These are phyloP conservation scores for Actinia tenebrosa DNA, from an alignment of 64 coral and sea anemone species.

Conservation along the genomic window DNA sequence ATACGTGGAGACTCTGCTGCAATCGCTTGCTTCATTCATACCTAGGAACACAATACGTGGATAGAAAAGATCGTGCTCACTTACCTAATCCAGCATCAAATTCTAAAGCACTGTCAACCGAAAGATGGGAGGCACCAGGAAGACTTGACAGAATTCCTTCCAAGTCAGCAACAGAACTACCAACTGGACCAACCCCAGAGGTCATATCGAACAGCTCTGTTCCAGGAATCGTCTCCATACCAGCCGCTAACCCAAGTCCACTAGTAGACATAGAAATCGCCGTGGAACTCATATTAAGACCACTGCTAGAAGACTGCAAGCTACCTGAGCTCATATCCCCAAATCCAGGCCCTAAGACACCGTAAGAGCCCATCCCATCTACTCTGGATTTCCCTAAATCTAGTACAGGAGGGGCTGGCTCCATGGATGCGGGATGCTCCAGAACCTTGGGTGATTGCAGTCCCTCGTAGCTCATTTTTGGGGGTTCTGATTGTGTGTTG, in stretches of 20 bases:
- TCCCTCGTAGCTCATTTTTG: background rate
- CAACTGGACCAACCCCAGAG: conserved; percentile 18
- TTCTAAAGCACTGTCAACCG: conserved; percentile 57
- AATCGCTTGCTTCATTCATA: no score
- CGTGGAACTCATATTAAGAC: background rate
- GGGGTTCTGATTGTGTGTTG: background rate
- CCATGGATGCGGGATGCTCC: background rate
- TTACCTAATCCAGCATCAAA: conserved; percentile 82
- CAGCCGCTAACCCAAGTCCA: conserved; percentile 21
- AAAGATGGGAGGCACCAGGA: conserved; percentile 75
- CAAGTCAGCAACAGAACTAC: conserved; percentile 47
- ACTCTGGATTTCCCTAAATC: background rate
- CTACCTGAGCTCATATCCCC: background rate
- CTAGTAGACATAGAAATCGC: conserved; percentile 35
- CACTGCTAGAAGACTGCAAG: background rate
- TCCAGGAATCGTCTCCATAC: conserved; percentile 34
- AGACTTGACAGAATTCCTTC: conserved; percentile 86
- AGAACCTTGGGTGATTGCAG: background rate
- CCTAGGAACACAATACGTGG: no score
- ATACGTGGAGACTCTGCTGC: no score
- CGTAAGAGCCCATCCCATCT: background rate
- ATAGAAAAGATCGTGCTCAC: background rate
- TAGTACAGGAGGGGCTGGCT: background rate
- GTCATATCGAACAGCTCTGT: conserved; percentile 56
- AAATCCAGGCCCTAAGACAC: conserved; percentile 9